Conservation (phyloP, 2,888 invertebrate species). For the Dexiosoma caninum region DNA sequence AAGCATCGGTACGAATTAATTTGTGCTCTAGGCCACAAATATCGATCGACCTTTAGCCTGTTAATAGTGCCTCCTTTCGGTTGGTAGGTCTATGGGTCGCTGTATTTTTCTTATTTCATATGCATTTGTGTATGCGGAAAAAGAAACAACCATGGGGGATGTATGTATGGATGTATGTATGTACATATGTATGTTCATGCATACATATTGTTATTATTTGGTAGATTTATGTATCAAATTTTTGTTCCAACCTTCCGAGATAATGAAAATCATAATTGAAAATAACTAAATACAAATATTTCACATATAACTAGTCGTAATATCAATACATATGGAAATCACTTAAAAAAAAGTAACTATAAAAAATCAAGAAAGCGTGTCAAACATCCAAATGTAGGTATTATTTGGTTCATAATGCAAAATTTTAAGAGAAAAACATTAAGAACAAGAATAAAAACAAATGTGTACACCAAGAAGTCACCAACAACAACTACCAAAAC, state of each 20-base stretch:
- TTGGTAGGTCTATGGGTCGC: slow-evolving; percentile 47
- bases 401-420: slow-evolving; percentile 38
- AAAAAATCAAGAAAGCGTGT: slow-evolving; percentile 17
- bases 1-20: not conserved
- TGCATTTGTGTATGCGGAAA: not conserved
- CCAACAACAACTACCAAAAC: not conserved
- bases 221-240: slow-evolving; percentile 3
- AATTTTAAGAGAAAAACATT: slow-evolving; percentile 15
- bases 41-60: slow-evolving; percentile 51
- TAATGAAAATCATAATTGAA: not conserved
- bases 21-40: slow-evolving; percentile 8
- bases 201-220: slow-evolving; percentile 1
- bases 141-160: too few species aligned
- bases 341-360: too few species aligned
- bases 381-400: not conserved
- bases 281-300: not conserved
- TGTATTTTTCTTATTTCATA: not conserved
- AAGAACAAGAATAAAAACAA: slow-evolving; percentile 16
- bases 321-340: too few species aligned
- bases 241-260: not conserved
- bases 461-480: slow-evolving; percentile 20
- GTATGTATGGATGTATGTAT: too few species aligned
- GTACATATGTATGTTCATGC: too few species aligned
- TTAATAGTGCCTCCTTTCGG: slow-evolving; percentile 16
- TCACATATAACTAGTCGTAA: not conserved